phyloP scores from a whole-genome alignment of 2,888 invertebrate genomes.

The Beris morrisii region DNA sequence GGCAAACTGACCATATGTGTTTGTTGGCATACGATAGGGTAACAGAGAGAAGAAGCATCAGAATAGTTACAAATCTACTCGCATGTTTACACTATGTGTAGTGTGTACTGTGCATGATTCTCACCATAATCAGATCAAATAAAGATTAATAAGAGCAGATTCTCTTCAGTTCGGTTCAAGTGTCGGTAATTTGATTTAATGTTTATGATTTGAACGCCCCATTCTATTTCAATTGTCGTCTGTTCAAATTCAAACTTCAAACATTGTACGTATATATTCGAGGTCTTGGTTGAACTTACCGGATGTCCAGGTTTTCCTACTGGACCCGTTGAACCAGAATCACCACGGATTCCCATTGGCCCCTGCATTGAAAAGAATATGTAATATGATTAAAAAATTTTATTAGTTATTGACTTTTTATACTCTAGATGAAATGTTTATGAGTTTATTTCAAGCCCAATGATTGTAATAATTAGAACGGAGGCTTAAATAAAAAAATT shows the following conservation, averaged over 20 bases:
- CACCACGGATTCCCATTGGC: conserved; percentile 57
- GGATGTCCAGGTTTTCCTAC: conserved; percentile 56
- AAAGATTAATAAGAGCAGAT: conserved; percentile 38
- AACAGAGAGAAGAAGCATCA: too few relatives aligned
- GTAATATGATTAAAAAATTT: too few relatives aligned
- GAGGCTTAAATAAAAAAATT: too few relatives aligned
- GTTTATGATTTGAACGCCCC: conserved; percentile 27
- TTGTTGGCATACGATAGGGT: too few relatives aligned
- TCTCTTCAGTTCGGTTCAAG: conserved; percentile 24
- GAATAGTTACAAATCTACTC: too few relatives aligned
- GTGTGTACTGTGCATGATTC: conserved; percentile 31
- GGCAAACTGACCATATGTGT: conserved; percentile 11
- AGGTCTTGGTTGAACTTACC: conserved; percentile 46
- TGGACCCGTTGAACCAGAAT: conserved; percentile 54
- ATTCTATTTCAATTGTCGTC: conserved; percentile 23
- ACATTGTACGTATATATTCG: neutral
- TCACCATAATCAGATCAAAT: conserved; percentile 41
- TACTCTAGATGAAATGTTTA: too few relatives aligned
- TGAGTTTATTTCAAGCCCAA: too few relatives aligned
- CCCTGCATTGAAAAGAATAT: conserved; percentile 46
- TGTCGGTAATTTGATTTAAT: conserved; percentile 38
- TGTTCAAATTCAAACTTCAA: conserved; percentile 10
- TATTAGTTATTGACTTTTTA: too few relatives aligned
- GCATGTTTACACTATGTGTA: conserved; percentile 20
- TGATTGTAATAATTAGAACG: too few relatives aligned